Evolutionary conservation across 2,888 invertebrate species (phyloP).

Genomic region (Lottia gigantea): DNA sequence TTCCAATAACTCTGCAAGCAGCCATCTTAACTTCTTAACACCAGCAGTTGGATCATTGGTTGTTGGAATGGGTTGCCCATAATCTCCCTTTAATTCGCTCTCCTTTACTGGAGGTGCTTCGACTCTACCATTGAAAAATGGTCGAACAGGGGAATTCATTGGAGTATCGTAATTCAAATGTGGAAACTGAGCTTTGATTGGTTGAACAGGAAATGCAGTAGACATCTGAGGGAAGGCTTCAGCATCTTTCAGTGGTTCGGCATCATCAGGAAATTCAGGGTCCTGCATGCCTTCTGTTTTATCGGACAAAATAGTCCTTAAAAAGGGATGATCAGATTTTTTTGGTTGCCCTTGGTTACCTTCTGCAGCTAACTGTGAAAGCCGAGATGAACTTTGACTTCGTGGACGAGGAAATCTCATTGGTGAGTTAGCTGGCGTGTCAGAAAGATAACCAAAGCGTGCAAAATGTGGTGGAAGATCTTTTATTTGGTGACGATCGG

Average conservation of each 20-base stretch:
- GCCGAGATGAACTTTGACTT: not conserved
- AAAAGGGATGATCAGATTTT: not conserved
- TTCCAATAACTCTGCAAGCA: slow-evolving; percentile 48
- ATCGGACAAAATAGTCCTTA: not conserved
- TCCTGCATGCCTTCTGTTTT: not conserved
- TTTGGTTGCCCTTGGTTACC: not conserved
- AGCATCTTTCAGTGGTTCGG: not conserved
- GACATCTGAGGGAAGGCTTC: not conserved
- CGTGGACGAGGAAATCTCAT: not conserved
- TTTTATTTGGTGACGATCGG: not conserved
- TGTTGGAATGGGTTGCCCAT: slow-evolving; percentile 9
- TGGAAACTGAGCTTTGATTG: not conserved
- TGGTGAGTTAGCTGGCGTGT: not conserved
- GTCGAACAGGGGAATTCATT: not conserved
- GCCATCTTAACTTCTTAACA: slow-evolving; percentile 41
- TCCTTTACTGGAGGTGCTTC: not conserved
- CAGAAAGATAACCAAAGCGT: not conserved
- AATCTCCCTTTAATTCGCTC: not conserved
- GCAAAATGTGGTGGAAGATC: slow-evolving; percentile 5
- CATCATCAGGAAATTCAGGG: not conserved
- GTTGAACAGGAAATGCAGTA: not conserved
- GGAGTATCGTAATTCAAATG: not conserved
- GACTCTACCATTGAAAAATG: not conserved
- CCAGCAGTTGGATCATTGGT: slow-evolving; percentile 32
- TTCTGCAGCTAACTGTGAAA: not conserved